Conservation (phyloP, 35 echinoderm and acorn worm genomes). For the Chiridota heheva region DNA sequence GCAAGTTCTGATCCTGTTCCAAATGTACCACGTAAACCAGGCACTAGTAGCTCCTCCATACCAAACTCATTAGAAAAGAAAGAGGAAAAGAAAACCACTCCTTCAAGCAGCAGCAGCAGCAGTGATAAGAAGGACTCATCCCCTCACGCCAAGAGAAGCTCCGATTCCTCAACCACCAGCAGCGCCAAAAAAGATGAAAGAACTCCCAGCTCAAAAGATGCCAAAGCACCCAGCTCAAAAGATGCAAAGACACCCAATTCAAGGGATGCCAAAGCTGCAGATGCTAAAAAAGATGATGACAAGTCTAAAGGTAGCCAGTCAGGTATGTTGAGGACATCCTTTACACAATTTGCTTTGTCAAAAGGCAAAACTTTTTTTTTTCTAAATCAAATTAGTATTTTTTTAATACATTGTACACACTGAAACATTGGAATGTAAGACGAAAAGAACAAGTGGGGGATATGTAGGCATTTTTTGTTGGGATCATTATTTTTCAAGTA, state of each 20-base stretch:
- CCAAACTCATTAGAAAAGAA: conserved; percentile 35
- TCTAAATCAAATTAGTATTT: too few relatives aligned
- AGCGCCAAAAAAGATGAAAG: conserved; percentile 12
- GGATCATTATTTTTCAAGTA: too few relatives aligned
- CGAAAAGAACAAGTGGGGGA: too few relatives aligned
- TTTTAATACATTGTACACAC: too few relatives aligned
- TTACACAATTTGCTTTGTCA: too few relatives aligned
- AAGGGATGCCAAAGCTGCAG: conserved; percentile 16
- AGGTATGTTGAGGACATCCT: too few relatives aligned
- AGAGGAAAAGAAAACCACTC: conserved; percentile 35
- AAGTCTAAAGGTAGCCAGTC: conserved; percentile 6
- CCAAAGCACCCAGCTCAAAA: neutral
- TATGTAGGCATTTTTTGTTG: too few relatives aligned
- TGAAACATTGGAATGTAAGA: too few relatives aligned
- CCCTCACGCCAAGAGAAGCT: neutral
- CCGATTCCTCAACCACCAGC: too few relatives aligned
- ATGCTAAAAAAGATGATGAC: conserved; percentile 55
- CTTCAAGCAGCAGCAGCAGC: conserved; percentile 2
- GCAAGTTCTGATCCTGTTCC: conserved; percentile 58
- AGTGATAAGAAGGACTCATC: too few relatives aligned
- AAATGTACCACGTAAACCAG: conserved; percentile 35
- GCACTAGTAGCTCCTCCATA: neutral
- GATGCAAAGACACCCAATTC: conserved; percentile 20
- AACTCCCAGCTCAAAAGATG: neutral
- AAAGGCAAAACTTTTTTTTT: neutral